phyloP scores from a whole-genome alignment of 37 sponge, comb jelly and placozoan species.

The Chondrosia reniformis region DNA sequence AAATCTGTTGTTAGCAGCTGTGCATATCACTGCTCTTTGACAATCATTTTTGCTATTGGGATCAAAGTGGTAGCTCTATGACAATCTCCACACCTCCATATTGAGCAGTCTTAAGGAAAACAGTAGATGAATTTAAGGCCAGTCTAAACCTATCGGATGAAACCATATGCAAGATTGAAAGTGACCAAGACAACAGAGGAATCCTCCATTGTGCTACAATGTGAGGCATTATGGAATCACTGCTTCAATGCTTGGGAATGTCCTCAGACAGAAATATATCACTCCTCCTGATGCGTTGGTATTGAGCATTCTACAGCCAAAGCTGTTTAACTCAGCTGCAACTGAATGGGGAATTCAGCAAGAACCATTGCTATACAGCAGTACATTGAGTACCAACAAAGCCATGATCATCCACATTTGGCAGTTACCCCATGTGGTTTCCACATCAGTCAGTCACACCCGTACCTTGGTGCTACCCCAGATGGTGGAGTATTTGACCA shows the following conservation, averaged over 20 bases:
- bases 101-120: neutral
- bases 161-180: constrained; percentile 14
- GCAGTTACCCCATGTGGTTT: constrained; percentile 37
- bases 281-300: constrained; percentile 50
- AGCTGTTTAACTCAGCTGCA: constrained; percentile 24
- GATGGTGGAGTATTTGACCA: constrained; percentile 59
- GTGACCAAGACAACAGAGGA: no score
- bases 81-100: neutral
- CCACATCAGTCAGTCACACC: constrained; percentile 22
- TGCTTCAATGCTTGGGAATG: constrained; percentile 44
- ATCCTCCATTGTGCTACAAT: constrained; percentile 32
- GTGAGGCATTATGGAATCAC: constrained; percentile 27
- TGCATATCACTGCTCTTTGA: constrained; percentile 41
- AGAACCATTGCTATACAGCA: constrained; percentile 9
- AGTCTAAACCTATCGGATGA: neutral
- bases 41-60: neutral
- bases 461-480: constrained; percentile 51
- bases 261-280: constrained; percentile 12
- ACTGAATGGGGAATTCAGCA: constrained; percentile 40
- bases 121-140: constrained; percentile 21
- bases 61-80: neutral
- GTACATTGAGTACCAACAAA: constrained; percentile 31
- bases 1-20: no score
- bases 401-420: constrained; percentile 34
- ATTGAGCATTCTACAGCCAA: constrained; percentile 37